Evolutionary conservation across 2,888 invertebrate species (phyloP), one percentile per base, ranked within the genome.

Genomic region (Pseudanteris insignis): DNA sequence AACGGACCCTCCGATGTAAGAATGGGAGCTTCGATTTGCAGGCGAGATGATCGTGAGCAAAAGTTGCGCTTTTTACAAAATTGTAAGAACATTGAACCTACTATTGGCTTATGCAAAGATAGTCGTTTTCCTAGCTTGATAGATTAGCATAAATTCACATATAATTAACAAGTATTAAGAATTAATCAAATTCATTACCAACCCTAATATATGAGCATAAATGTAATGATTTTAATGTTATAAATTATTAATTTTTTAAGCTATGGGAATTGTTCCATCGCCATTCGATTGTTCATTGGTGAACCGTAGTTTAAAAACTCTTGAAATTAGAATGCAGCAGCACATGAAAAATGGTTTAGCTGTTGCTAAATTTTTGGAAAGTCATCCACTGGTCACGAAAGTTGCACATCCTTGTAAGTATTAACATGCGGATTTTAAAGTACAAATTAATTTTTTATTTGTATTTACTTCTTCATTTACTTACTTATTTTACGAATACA

Each of bases 1-100:
- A 99, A 99, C 81, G 98, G 98, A 0, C 98, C 99, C 81, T 89
- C 94, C 0, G 98, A 99, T 82, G 91, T 96, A 11, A 88, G 98
- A 3, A 98, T 99, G 98, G 98, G 98, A 1, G 90, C 92, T 9
- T 86, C 89, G 4, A 83, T 91, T 24, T 86, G 90, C 2, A 93
- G 88, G 68, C 84, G 88, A 68, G 87, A 90, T 29, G 86, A 86
- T 32, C 71, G 96, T 2, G 88, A 87, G 61, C 82, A 88, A 7
- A 86, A 85, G 74, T 81, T 99, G 24, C 84, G 88, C 67, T 97
- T 92, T 81, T 82, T 94, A 60, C 96, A 96, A 84, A 94, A 94
- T 77, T 88, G 94, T 93, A 83, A 76, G 61, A 64, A 18, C 29
- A 46, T 38, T 29, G 5, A 40, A 15, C 12, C 14, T 25, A n/a